phyloP scores from a whole-genome alignment of 2,113 vertebrate genomes.

The Ceyx margarethae region DNA sequence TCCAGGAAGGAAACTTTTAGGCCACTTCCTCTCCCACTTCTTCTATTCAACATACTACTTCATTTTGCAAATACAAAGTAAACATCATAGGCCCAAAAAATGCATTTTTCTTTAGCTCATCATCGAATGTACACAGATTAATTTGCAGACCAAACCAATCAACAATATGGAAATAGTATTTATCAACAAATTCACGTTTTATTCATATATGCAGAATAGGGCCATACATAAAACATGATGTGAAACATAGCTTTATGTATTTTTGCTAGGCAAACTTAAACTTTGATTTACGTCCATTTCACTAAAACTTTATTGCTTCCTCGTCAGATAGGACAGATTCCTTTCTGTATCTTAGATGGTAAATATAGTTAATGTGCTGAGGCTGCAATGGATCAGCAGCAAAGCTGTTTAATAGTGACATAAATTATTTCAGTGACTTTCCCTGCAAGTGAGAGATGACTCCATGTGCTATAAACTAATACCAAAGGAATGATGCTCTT shows the following conservation, averaged over 20 bases:
- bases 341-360: conserved; percentile 70
- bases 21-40: neutral
- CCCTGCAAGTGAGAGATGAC: conserved; percentile 58
- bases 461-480: conserved; percentile 60
- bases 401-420: conserved; percentile 70
- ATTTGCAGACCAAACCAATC: conserved; percentile 46
- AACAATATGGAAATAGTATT: conserved; percentile 31
- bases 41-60: neutral
- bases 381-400: conserved; percentile 51
- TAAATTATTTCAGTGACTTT: conserved; percentile 71
- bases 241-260: conserved; percentile 46
- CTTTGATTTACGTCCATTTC: conserved; percentile 73
- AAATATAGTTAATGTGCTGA: conserved; percentile 75
- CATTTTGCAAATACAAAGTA: neutral
- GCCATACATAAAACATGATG: conserved; percentile 54
- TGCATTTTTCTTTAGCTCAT: neutral
- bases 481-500: conserved; percentile 60
- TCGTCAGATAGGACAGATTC: conserved; percentile 68
- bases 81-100: neutral
- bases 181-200: conserved; percentile 54
- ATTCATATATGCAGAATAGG: conserved; percentile 71
- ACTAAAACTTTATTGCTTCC: conserved; percentile 73
- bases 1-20: neutral
- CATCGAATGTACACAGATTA: neutral
- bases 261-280: conserved; percentile 68